Conservation (phyloP, 2,797 vertebrate species). For the Phrynocephalus vlangalii region DNA sequence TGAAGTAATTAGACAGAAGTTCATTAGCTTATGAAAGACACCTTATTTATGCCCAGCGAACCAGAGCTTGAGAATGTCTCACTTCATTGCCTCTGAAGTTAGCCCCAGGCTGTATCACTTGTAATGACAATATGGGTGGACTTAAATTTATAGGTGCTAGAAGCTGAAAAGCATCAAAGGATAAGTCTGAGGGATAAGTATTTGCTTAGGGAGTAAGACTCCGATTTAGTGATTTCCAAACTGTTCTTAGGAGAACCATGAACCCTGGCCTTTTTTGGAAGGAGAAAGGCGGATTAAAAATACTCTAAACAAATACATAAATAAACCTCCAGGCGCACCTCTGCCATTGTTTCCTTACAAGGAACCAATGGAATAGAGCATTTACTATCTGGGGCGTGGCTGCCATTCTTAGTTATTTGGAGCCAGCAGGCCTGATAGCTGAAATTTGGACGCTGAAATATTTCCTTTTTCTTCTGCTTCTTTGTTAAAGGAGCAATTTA, state of each 20-base stretch:
- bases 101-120: not conserved
- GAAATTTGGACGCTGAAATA: not conserved
- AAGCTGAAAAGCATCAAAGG: not conserved
- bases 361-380: too few species aligned
- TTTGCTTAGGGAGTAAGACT: not conserved
- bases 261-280: not conserved
- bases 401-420: too few species aligned
- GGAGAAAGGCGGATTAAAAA: too few species aligned
- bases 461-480: not conserved
- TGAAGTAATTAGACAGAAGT: not conserved
- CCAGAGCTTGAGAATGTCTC: not conserved
- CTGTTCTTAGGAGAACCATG: not conserved
- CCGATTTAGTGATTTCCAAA: not conserved
- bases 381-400: too few species aligned
- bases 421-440: not conserved
- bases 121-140: not conserved
- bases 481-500: not conserved
- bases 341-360: not conserved
- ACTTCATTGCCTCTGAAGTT: conserved; percentile 21
- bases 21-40: conserved; percentile 16
- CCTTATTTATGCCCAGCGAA: not conserved
- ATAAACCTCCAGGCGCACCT: not conserved
- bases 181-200: not conserved
- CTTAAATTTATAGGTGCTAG: conserved; percentile 20
- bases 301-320: too few species aligned